Evolutionary conservation across 2,113 vertebrate species (phyloP), one percentile per base, ranked within the genome.

Genomic region (Perca flavescens): DNA sequence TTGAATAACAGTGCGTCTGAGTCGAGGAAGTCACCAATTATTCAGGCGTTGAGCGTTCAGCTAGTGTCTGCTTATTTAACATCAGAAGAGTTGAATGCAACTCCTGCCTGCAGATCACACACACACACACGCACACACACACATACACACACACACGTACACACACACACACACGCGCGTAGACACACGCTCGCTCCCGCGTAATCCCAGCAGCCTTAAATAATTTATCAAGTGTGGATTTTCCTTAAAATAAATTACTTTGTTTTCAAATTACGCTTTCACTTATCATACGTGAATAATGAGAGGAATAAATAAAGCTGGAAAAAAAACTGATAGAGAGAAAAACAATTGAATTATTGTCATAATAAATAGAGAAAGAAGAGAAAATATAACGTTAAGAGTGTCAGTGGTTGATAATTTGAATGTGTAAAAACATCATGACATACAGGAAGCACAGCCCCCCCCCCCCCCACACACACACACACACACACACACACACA

Each of bases 171-270:
- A 56, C 65, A 67, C 46, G 64, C 43, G 47, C 70, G 67, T 40
- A 40, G 36, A 40, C 49, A 68, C 62, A 67, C 14, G 31, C 60
- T 61, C n/a, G 47, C 84, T 67, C 64, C 46, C n/a, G n/a, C n/a
- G 79, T 86, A 83, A 86, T 93, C 93, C 91, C 93, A 85, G 54
- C 86, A 87, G 86, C 77, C 84, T 83, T 94, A 90, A 92, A 94
- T 95, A 88, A 94, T 95, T 93, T 85, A 95, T 93, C 78, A 76
- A 70, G 53, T 92, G 86, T 91, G 86, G 67, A 79, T 92, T 91
- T 91, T 80, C 80, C 89, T 84, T 90, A 80, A 91, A 93, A 89
- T 92, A 89, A 91, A 88, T 90, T 11, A 66, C 70, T 89, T 87
- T 89, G 85, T 92, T 91, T 83, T 75, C 7, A 2, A 54, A 21